Evolutionary conservation across 1,140 invertebrate species (phyloP).

Genomic region (Elymnias hypermnestra): DNA sequence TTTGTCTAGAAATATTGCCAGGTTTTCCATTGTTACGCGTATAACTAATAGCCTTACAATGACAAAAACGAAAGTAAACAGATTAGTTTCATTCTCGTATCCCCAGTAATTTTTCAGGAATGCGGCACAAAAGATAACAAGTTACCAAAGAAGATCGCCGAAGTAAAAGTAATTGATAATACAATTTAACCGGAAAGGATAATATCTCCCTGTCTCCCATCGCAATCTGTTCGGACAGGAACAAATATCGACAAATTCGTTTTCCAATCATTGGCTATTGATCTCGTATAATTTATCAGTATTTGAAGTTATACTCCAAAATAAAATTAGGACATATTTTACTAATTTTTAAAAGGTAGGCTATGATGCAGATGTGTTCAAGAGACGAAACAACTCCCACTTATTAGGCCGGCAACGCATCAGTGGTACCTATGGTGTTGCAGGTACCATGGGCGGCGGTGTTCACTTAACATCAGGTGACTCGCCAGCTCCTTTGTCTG

Average conservation of each 20-base stretch:
- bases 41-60: too few species aligned
- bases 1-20: too few species aligned
- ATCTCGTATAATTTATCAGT: conserved; percentile 28
- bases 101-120: conserved; percentile 1
- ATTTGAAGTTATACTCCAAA: not conserved
- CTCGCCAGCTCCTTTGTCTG: too few species aligned
- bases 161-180: conserved; percentile 50
- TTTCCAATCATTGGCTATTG: conserved; percentile 41
- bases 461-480: too few species aligned
- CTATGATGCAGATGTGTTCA: too few species aligned
- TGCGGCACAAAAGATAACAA: conserved; percentile 21
- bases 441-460: too few species aligned
- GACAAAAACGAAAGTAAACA: not conserved
- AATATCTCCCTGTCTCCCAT: conserved; percentile 56
- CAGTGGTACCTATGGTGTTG: too few species aligned
- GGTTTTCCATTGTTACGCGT: too few species aligned
- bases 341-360: too few species aligned
- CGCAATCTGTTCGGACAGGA: conserved; percentile 52
- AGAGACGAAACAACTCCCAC: too few species aligned
- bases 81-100: not conserved
- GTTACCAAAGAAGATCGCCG: conserved; percentile 17
- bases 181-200: conserved; percentile 66
- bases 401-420: too few species aligned
- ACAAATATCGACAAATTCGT: conserved; percentile 58
- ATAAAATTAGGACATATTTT: too few species aligned